Conservation (phyloP, 2,888 invertebrate genomes). For the Drosophila tripunctata region DNA sequence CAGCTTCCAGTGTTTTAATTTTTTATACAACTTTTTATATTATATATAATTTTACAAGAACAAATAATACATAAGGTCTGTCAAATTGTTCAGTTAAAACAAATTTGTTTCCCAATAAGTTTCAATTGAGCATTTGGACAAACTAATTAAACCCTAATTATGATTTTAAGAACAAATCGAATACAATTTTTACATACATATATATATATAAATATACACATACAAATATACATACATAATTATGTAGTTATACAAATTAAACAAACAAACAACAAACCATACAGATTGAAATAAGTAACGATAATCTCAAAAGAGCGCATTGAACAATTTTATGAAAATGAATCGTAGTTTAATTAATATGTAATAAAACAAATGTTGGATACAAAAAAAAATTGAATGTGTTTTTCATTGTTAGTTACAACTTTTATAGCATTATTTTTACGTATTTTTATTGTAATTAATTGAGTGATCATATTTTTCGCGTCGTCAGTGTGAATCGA, state of each 20-base stretch:
- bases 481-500: too few species aligned
- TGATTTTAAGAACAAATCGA: constrained; percentile 46
- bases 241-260: constrained; percentile 62
- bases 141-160: constrained; percentile 2
- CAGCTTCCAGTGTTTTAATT: constrained; percentile 60
- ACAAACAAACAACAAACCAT: constrained; percentile 35
- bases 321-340: constrained; percentile 71
- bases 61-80: constrained; percentile 6
- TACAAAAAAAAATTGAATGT: too few species aligned
- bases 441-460: too few species aligned
- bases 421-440: too few species aligned
- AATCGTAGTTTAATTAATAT: constrained; percentile 64
- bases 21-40: constrained; percentile 31
- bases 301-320: constrained; percentile 66
- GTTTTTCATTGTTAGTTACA: too few species aligned
- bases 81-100: constrained; percentile 4
- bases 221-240: constrained; percentile 46
- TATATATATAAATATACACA: constrained; percentile 50
- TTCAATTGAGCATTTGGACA: constrained; percentile 12
- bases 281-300: constrained; percentile 35
- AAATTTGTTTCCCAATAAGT: not conserved
- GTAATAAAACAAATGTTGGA: constrained; percentile 71
- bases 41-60: constrained; percentile 11
- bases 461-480: too few species aligned
- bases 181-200: constrained; percentile 52